Conservation (phyloP, 2,888 invertebrate genomes). For the Sphecodes monilicornis region DNA sequence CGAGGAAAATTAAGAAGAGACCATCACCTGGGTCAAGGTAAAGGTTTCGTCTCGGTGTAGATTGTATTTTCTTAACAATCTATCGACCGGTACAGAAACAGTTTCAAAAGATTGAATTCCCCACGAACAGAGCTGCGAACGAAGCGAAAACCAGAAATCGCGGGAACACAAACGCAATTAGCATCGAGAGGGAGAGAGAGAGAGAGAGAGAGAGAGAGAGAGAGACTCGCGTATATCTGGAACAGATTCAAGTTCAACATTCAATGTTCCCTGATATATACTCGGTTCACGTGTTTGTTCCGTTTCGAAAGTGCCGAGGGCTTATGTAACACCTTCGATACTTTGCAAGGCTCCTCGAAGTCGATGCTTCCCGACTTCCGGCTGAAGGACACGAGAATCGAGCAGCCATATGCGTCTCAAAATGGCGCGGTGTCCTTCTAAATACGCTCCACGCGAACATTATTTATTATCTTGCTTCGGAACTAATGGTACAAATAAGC, state of each 20-base stretch:
- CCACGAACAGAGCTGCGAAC: neutral
- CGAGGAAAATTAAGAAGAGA: neutral
- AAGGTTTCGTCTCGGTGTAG: neutral
- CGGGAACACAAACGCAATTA: neutral
- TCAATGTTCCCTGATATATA: slow-evolving; percentile 8
- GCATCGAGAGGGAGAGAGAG: neutral
- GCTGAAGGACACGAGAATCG: neutral
- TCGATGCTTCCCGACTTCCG: neutral
- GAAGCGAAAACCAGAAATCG: neutral
- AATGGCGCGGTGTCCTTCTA: neutral
- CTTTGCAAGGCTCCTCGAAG: neutral
- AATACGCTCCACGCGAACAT: neutral
- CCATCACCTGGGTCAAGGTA: neutral
- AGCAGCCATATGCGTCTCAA: neutral
- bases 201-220: neutral
- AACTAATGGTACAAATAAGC: neutral
- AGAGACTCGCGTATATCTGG: neutral
- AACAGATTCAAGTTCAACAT: slow-evolving; percentile 16
- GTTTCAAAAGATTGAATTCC: neutral
- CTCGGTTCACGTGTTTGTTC: neutral
- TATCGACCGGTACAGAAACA: neutral
- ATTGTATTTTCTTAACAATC: neutral
- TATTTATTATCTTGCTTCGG: neutral
- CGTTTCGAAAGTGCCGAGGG: neutral
- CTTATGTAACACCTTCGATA: neutral